Percentiles rank a stretch among this genome's conserved stretches.
Conservation (phyloP, 2,797 vertebrate genomes). For the Sebastes goodei region DNA sequence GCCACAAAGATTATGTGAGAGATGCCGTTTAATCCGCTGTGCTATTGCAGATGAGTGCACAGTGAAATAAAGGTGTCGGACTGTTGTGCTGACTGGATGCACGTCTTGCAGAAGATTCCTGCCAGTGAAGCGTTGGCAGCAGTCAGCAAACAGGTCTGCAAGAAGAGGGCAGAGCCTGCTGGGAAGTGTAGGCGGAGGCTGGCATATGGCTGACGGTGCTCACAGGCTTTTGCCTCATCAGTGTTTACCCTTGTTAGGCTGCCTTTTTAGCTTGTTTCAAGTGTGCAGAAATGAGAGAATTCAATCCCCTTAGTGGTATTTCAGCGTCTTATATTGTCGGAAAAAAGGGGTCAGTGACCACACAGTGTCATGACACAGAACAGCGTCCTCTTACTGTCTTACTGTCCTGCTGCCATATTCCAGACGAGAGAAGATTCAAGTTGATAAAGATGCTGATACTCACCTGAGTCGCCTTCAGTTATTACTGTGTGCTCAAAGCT, state of each 20-base stretch:
- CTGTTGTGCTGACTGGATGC: constrained; percentile 72
- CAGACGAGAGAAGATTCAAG: not conserved
- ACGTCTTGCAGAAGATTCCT: constrained; percentile 52
- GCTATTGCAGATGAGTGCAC: constrained; percentile 43
- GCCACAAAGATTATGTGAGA: constrained; percentile 15
- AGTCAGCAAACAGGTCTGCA: constrained; percentile 61
- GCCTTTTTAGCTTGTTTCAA: constrained; percentile 40
- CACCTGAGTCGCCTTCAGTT: not conserved
- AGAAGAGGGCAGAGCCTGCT: constrained; percentile 74
- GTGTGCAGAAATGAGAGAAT: constrained; percentile 20
- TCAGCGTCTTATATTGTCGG: not conserved
- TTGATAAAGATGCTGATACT: not conserved
- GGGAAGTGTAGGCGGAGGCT: constrained; percentile 76
- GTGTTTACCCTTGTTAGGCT: constrained; percentile 49
- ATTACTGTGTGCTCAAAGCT: not conserved
- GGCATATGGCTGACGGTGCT: constrained; percentile 65
- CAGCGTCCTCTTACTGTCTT: not conserved
- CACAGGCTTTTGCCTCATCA: constrained; percentile 43
- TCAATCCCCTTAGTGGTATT: constrained; percentile 1
- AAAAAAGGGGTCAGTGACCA: not conserved
- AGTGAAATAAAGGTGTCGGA: constrained; percentile 64
- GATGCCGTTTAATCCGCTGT: constrained; percentile 42
- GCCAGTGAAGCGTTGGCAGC: constrained; percentile 75
- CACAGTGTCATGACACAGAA: not conserved
- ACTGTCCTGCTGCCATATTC: not conserved